These are phyloP conservation scores for Gadopsis marmoratus DNA, from an alignment of 2,797 vertebrate species.

Conservation along the genomic window DNA sequence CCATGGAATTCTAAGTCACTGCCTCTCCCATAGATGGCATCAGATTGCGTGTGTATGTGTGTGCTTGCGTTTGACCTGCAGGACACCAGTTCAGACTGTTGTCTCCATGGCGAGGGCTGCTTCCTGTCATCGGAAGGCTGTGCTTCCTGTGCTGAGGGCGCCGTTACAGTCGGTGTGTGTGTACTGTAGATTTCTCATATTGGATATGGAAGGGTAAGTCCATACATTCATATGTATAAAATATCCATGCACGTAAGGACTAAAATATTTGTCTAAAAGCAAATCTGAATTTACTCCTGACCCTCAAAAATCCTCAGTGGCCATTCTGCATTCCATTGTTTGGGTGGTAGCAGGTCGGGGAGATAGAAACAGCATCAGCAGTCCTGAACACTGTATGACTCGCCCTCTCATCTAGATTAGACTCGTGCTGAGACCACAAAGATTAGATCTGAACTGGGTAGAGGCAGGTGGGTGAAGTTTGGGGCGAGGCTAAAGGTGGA, in stretches of 20 bases:
- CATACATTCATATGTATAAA: background rate
- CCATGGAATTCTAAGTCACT: conserved; percentile 22
- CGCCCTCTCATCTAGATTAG: conserved; percentile 48
- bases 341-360: conserved; percentile 1
- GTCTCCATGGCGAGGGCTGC: conserved; percentile 90
- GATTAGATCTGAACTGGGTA: conserved; percentile 11
- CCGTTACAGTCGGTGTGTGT: conserved; percentile 36
- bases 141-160: conserved; percentile 88
- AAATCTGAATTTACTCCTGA: conserved; percentile 11
- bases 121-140: conserved; percentile 92
- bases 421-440: conserved; percentile 32
- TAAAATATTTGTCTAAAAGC: background rate
- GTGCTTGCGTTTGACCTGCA: conserved; percentile 82
- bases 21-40: conserved; percentile 47
- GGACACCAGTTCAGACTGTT: conserved; percentile 84
- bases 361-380: conserved; percentile 48
- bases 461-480: conserved; percentile 47
- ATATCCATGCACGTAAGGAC: background rate
- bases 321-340: conserved; percentile 28
- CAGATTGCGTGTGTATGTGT: conserved; percentile 46
- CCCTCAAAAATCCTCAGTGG: background rate
- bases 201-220: background rate
- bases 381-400: conserved; percentile 47
- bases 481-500: conserved; percentile 55
- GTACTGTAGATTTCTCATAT: conserved; percentile 19